Conservation (phyloP, 2,888 invertebrate genomes). For the Spatulosminthurus flaviceps region DNA sequence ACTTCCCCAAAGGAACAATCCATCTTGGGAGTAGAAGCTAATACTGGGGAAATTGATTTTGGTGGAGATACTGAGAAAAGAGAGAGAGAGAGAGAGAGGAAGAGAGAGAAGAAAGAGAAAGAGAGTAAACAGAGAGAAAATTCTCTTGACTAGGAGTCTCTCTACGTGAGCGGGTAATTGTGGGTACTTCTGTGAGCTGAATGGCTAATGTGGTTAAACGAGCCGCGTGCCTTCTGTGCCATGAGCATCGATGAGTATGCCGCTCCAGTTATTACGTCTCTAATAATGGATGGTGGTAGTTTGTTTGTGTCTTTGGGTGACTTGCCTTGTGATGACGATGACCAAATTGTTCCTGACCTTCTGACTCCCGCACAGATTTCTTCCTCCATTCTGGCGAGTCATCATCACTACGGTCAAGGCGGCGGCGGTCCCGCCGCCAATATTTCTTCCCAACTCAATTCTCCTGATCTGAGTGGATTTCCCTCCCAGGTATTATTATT, state of each 20-base stretch:
- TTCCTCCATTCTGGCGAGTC: slow-evolving; percentile 63
- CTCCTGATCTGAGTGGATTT: slow-evolving; percentile 40
- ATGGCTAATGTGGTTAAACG: slow-evolving; percentile 16
- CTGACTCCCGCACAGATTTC: slow-evolving; percentile 50
- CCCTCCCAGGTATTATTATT: slow-evolving; percentile 39
- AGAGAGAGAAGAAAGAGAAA: slow-evolving; percentile 11
- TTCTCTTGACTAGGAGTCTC: background rate
- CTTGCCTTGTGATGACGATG: slow-evolving; percentile 48
- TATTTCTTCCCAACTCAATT: slow-evolving; percentile 41
- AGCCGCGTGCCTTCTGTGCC: slow-evolving; percentile 44
- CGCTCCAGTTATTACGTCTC: slow-evolving; percentile 40
- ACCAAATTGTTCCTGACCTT: slow-evolving; percentile 63
- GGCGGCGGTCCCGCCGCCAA: slow-evolving; percentile 56
- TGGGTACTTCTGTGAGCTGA: slow-evolving; percentile 26
- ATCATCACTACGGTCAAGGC: slow-evolving; percentile 53
- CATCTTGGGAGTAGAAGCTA: background rate
- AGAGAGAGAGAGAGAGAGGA: background rate
- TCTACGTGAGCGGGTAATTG: slow-evolving; percentile 9
- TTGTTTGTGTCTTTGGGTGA: slow-evolving; percentile 49
- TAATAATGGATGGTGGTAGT: slow-evolving; percentile 56
- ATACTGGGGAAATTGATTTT: background rate
- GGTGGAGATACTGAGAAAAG: background rate
- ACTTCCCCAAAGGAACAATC: background rate
- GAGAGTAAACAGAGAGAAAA: slow-evolving; percentile 10
- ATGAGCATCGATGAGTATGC: slow-evolving; percentile 53